Base-by-base conservation (phyloP, 2,113 vertebrate genomes). In the Clupea harengus region DNA sequence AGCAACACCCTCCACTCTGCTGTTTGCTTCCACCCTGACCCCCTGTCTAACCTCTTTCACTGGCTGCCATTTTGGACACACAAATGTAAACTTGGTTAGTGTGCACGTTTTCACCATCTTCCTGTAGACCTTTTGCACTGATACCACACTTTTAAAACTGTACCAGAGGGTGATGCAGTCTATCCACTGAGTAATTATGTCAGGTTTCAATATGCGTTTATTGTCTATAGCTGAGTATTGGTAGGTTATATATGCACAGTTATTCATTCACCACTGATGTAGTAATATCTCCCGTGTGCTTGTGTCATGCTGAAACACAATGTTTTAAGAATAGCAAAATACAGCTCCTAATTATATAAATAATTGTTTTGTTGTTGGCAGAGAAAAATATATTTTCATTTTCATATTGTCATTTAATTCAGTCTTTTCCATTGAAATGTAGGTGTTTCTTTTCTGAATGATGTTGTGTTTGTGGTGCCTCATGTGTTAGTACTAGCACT, bases 1-100 rank as follows among this genome's bases (percentile, higher is more conserved):
- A 9, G 28, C 1, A 17, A 39, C 72, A 5, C 13, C 32, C 13
- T 78, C 25, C 17, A 49, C 18, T 44, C 20, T 81, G 28, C 20
- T 78, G 47, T 49, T 39, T 49, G 47, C 45, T 50, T 46, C 22
- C 52, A 52, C 49, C n/a, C 52, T 83, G n/a, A 25, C 47, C 32
- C n/a, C 22, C 13, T 22, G 5, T 25, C n/a, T 45, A 78, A 78
- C 28, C 25, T 32, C 46, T 17, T 54, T 13, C 28, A 49, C 20
- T 83, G 47, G 22, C 60, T 45, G 47, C 82, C 83, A 0, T 83
- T 83, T 83, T 50, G 52, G 32, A 83, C n/a, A 32, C 25, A 32
- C 8, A 47, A 3, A 83, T 52, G 7, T 54, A 50, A 54, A 52
- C 15, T 54, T 52, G 45, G 20, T 28, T 49, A 39, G 81, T 50